Percentiles rank a stretch among this genome's conserved stretches.
These are phyloP conservation scores for Andinoacara biseriatus DNA, from an alignment of 2,113 vertebrate genomes.

Conservation along the genomic window DNA sequence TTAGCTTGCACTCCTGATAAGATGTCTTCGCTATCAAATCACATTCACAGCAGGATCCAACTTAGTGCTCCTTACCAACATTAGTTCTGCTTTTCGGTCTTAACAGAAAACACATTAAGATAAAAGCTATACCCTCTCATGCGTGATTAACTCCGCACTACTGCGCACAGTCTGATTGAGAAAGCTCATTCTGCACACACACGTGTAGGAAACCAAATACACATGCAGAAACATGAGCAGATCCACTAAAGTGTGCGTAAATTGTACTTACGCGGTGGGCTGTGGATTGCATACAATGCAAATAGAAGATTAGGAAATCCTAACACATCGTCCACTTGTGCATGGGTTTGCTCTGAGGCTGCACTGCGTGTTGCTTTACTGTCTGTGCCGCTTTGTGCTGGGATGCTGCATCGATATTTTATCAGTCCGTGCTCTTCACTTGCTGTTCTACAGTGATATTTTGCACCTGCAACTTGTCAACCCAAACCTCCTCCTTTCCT, in stretches of 20 bases:
- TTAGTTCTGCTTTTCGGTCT: slow-evolving; percentile 22
- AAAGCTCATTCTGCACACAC: background rate
- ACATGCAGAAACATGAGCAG: slow-evolving; percentile 6
- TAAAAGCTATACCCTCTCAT: slow-evolving; percentile 35
- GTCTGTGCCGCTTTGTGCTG: slow-evolving; percentile 34
- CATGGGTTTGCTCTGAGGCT: slow-evolving; percentile 16
- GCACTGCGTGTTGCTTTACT: slow-evolving; percentile 48
- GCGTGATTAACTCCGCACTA: slow-evolving; percentile 15
- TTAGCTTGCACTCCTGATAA: slow-evolving; percentile 41
- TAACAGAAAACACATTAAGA: slow-evolving; percentile 46
- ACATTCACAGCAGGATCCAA: slow-evolving; percentile 60
- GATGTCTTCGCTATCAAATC: slow-evolving; percentile 57
- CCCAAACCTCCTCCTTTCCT: slow-evolving; percentile 20
- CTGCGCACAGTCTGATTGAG: slow-evolving; percentile 12
- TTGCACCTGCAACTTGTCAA: slow-evolving; percentile 18
- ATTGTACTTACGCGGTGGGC: background rate
- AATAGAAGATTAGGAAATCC: background rate
- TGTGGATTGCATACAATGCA: background rate
- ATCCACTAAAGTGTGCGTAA: background rate
- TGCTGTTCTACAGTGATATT: slow-evolving; percentile 17
- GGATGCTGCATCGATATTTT: slow-evolving; percentile 27
- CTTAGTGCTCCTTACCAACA: slow-evolving; percentile 33
- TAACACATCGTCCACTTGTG: background rate
- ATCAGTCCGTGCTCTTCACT: background rate
- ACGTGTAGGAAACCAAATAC: background rate